These are phyloP conservation scores for Tricholaema leucomelas DNA, from an alignment of 2,113 vertebrate species.

Conservation along the genomic window DNA sequence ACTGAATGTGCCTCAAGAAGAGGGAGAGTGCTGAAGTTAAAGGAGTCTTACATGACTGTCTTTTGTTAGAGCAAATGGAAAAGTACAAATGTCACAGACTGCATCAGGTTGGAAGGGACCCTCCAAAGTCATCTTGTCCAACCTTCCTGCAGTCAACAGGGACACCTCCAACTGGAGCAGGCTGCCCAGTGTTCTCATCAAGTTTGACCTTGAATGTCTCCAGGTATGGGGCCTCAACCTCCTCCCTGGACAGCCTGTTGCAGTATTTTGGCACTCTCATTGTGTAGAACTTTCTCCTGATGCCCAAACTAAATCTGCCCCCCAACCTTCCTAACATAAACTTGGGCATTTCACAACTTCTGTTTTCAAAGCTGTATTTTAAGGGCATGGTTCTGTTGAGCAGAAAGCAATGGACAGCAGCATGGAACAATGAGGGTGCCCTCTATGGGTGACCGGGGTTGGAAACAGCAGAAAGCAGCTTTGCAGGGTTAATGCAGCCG, in stretches of 20 bases:
- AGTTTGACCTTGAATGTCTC: too few species aligned
- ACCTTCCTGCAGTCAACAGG: too few species aligned
- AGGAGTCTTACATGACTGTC: background rate
- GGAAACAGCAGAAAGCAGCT: background rate
- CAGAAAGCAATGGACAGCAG: background rate
- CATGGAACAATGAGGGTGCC: background rate
- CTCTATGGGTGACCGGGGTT: conserved; percentile 7
- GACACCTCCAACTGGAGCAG: too few species aligned
- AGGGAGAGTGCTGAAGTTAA: background rate
- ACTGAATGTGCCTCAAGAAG: background rate
- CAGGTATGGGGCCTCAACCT: too few species aligned
- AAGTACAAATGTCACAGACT: background rate
- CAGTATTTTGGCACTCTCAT: too few species aligned
- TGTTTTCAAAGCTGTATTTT: background rate
- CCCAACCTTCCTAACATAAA: background rate
- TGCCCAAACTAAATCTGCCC: too few species aligned
- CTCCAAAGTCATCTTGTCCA: too few species aligned
- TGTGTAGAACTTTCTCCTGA: too few species aligned
- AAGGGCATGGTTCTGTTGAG: background rate
- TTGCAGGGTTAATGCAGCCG: background rate
- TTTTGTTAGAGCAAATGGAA: background rate
- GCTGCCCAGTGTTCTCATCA: too few species aligned
- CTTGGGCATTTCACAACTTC: background rate
- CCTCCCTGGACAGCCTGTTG: too few species aligned
- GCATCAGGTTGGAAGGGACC: too few species aligned